Evolutionary conservation across 2,888 invertebrate species (phyloP).

Genomic region (Heliconius cydno): DNA sequence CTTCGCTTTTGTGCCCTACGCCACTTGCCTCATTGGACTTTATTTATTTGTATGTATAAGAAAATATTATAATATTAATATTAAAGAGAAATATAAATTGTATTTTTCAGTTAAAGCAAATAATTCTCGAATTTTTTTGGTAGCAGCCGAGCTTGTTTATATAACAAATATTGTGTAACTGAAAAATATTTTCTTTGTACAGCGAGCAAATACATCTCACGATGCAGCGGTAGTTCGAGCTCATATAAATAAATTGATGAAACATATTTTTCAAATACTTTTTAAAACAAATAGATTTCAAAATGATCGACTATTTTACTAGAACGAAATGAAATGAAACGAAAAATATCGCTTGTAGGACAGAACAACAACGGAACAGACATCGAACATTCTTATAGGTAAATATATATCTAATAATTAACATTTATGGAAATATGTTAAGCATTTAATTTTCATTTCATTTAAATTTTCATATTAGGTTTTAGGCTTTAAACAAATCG

Average conservation of each 20-base stretch:
- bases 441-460: too few species aligned
- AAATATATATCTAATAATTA: background rate
- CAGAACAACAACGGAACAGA: background rate
- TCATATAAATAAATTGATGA: background rate
- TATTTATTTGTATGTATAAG: too few species aligned
- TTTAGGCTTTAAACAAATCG: too few species aligned
- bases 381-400: background rate
- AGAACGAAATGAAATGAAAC: too few species aligned
- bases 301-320: background rate
- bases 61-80: background rate
- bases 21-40: too few species aligned
- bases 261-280: background rate
- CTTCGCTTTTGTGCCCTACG: too few species aligned
- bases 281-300: background rate
- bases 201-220: background rate
- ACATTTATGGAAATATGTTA: too few species aligned
- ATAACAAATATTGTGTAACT: conserved; percentile 15
- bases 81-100: background rate
- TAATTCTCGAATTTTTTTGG: background rate
- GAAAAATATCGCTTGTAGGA: too few species aligned
- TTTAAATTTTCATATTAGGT: too few species aligned
- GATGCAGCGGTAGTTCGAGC: background rate
- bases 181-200: background rate
- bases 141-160: background rate
- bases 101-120: background rate